phyloP scores from a whole-genome alignment of 1,140 invertebrate genomes.

The Pollicipes pollicipes region DNA sequence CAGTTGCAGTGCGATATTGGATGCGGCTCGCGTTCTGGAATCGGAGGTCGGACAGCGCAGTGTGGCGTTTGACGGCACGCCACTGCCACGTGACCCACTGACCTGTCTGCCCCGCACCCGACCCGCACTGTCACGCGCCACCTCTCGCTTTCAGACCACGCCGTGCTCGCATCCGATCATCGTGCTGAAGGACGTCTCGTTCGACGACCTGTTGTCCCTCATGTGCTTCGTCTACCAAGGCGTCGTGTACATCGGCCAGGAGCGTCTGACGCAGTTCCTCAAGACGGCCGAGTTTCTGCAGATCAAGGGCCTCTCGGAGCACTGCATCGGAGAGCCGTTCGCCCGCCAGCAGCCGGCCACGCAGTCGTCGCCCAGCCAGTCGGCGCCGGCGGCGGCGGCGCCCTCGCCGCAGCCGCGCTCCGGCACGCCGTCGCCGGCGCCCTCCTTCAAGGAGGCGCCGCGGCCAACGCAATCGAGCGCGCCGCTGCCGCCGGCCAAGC shows the following conservation, averaged over 20 bases:
- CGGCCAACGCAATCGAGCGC: constrained; percentile 2
- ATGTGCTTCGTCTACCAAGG: constrained; percentile 36
- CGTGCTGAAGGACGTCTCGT: constrained; percentile 33
- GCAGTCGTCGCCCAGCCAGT: constrained; percentile 4
- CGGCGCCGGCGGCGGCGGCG: background rate
- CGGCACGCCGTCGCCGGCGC: background rate
- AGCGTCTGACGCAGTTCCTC: constrained; percentile 40
- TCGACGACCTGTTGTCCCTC: constrained; percentile 30
- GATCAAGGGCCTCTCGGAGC: constrained; percentile 40
- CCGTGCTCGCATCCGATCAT: constrained; percentile 36
- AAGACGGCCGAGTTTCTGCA: constrained; percentile 43
- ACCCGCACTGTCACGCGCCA: too few relatives aligned
- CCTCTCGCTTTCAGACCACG: constrained; percentile 32
- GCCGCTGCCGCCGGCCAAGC: constrained; percentile 1
- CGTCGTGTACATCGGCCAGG: constrained; percentile 46
- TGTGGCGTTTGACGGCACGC: too few relatives aligned
- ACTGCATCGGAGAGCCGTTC: constrained; percentile 15
- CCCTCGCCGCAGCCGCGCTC: background rate
- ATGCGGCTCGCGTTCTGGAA: too few relatives aligned
- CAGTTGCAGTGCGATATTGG: too few relatives aligned
- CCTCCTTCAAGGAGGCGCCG: background rate
- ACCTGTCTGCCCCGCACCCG: too few relatives aligned
- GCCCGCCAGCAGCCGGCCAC: constrained; percentile 7
- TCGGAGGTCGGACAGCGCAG: too few relatives aligned
- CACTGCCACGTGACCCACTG: too few relatives aligned